Evolutionary conservation across 2,797 vertebrate species (phyloP).

Genomic region (Epinephelus awoara): DNA sequence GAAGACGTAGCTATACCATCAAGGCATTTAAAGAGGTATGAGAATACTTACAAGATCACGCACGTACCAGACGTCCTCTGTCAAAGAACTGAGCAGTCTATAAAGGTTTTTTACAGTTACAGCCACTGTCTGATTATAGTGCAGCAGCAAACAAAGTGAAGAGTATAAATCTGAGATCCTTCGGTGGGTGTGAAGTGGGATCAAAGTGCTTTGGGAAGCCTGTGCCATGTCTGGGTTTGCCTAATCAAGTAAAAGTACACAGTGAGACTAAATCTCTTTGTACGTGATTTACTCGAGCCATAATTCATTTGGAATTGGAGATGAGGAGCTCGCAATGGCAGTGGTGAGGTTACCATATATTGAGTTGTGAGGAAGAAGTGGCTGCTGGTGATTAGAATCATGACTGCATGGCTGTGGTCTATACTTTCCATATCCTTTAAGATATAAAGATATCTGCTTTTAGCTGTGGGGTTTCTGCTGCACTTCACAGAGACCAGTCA

Average conservation of each 20-base stretch:
- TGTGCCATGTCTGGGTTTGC: conserved; percentile 55
- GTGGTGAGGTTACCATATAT: conserved; percentile 18
- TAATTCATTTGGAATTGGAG: conserved; percentile 68
- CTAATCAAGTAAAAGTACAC: conserved; percentile 73
- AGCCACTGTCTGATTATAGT: conserved; percentile 38
- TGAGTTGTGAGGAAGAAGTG: conserved; percentile 16
- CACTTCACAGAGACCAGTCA: conserved; percentile 22
- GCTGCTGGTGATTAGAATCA: conserved; percentile 18
- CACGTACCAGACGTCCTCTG: conserved; percentile 9
- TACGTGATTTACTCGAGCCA: conserved; percentile 62
- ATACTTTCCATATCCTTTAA: neutral
- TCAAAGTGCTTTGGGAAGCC: conserved; percentile 67
- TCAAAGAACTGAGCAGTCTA: conserved; percentile 17
- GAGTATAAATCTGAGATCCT: conserved; percentile 47
- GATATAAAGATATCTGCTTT: neutral
- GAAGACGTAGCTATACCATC: conserved; percentile 11
- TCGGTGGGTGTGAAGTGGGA: conserved; percentile 60
- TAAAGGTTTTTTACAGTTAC: conserved; percentile 47
- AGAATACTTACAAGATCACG: conserved; percentile 18
- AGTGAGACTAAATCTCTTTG: conserved; percentile 58
- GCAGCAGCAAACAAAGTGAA: conserved; percentile 59
- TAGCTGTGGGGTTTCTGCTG: conserved; percentile 1
- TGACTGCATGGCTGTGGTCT: conserved; percentile 1
- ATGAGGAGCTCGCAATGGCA: conserved; percentile 30
- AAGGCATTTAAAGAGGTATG: conserved; percentile 3